Evolutionary conservation across 2,113 vertebrate species (phyloP), one percentile per base, ranked within the genome.

Genomic region (Dasyprocta punctata): DNA sequence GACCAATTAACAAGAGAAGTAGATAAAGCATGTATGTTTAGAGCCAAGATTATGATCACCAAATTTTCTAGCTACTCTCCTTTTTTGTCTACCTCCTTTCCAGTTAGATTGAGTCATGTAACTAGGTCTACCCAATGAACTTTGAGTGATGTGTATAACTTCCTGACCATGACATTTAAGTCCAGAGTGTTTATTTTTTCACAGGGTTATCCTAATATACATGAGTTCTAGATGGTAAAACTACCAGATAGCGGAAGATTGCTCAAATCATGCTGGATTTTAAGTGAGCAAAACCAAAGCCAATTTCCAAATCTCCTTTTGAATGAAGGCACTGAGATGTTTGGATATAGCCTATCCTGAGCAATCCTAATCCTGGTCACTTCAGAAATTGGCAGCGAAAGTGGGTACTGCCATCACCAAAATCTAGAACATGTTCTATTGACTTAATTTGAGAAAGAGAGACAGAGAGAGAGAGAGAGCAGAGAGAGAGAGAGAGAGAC

Each of bases 381-480:
- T 58, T 94, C 60, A 95, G 65, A 95, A 85, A 63, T 17, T 71
- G 14, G 8, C 60, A 87, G 65, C 30, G 92, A 49, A 94, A 60
- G 13, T 33, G 5, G 22, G 7, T 28, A 63, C 0, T 33, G 8
- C 22, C 30, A 71, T 52, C 36, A 56, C 49, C 81, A 67, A 84
- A 71, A 80, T 54, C 47, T 78, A 92, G 44, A 86, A 58, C 52
- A 52, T 49, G 36, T 81, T 75, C 30, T 63, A 9, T 61, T 47
- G 52, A 52, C 36, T 80, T 67, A 61, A 17, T 8, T 6, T 49
- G 47, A 49, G 47, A 49, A 4, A 49, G 47, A 65, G 71, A n/a
- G 33, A 80, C 7, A 22, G 36, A 30, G 28, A 30, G 41, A 14
- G 44, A 19, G 26, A 49, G 4, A 0, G 28, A n/a, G n/a, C n/a